phyloP scores from a whole-genome alignment of 2,113 vertebrate genomes.

The Jacana jacana region DNA sequence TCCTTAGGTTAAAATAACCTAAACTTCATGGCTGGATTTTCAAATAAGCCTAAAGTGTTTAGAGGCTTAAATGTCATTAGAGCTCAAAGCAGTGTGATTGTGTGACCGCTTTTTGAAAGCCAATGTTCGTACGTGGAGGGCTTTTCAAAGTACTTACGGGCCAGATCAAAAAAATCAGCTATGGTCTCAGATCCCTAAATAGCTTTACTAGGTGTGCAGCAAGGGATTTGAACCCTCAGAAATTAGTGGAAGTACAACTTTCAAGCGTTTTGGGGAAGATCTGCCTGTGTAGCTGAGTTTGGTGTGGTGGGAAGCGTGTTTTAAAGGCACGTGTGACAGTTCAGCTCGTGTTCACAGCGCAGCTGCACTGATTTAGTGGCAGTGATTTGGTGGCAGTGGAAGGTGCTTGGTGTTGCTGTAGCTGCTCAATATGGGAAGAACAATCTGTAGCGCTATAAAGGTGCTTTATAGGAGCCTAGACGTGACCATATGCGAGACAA shows the following conservation, averaged over 20 bases:
- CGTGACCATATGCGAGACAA: not conserved
- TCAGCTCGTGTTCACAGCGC: not conserved
- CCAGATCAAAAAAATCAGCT: conserved; percentile 14
- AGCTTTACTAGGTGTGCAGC: not conserved
- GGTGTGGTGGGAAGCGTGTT: not conserved
- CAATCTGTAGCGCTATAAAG: not conserved
- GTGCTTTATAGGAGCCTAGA: not conserved
- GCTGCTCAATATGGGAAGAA: not conserved
- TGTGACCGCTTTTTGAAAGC: conserved; percentile 48
- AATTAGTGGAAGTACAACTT: not conserved
- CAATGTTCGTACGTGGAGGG: not conserved
- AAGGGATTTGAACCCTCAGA: not conserved
- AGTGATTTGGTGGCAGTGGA: not conserved
- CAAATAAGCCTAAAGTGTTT: conserved; percentile 45
- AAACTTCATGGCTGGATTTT: conserved; percentile 43
- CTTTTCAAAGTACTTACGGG: conserved; percentile 14
- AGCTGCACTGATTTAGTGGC: not conserved
- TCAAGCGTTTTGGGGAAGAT: not conserved
- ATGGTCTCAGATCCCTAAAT: not conserved
- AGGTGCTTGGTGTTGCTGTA: not conserved
- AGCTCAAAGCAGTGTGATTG: conserved; percentile 35
- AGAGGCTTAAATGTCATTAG: conserved; percentile 23
- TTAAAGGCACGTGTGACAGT: not conserved
- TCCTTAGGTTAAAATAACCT: conserved; percentile 40
- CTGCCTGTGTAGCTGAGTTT: not conserved